These are phyloP conservation scores for Coregonus ussuriensis DNA, from an alignment of 2,797 vertebrate species.

Conservation along the genomic window DNA sequence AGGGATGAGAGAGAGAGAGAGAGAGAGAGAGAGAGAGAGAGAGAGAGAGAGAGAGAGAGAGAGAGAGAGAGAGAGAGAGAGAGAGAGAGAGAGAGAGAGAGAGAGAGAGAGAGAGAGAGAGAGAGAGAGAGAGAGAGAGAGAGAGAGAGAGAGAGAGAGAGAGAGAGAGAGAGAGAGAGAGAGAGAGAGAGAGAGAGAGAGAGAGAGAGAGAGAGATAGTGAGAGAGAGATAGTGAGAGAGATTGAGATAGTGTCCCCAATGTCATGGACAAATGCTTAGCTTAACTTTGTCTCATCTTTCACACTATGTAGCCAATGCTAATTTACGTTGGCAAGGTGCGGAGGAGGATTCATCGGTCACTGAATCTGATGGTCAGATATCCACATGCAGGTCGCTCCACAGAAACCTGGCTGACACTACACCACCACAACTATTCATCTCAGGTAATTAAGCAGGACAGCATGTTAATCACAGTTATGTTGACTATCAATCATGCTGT, in stretches of 20 bases:
- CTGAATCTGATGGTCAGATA: slow-evolving; percentile 43
- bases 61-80: no score
- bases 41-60: no score
- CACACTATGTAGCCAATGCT: slow-evolving; percentile 29
- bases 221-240: no score
- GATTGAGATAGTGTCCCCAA: not conserved
- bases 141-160: no score
- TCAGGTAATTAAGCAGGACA: slow-evolving; percentile 73
- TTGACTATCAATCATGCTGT: slow-evolving; percentile 67
- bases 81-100: no score
- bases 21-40: no score
- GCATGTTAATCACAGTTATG: slow-evolving; percentile 68
- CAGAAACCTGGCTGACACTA: slow-evolving; percentile 53
- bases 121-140: no score
- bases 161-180: not conserved
- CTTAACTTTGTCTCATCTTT: slow-evolving; percentile 57
- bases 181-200: not conserved
- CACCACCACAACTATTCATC: slow-evolving; percentile 60
- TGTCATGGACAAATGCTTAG: not conserved
- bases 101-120: not conserved
- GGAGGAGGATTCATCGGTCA: slow-evolving; percentile 43
- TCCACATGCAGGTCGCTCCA: slow-evolving; percentile 34
- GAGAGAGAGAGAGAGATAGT: no score
- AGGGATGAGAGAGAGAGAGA: slow-evolving; percentile 16
- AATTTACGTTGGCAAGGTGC: slow-evolving; percentile 46